Evolutionary conservation across 2,888 invertebrate species (phyloP).

Genomic region (Phortica okadai): DNA sequence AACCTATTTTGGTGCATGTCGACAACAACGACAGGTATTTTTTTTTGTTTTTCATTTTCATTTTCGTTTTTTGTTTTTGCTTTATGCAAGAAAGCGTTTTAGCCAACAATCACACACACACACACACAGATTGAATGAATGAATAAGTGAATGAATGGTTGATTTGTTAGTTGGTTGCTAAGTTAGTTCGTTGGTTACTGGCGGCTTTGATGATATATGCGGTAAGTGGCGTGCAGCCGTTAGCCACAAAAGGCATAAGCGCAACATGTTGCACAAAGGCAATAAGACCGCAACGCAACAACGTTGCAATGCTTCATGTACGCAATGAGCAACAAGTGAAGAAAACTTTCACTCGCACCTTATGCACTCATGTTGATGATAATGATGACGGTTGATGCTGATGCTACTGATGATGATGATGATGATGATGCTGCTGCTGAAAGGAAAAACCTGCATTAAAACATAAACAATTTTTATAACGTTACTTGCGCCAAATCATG

Average conservation of each 20-base stretch:
- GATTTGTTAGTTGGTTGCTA: not conserved
- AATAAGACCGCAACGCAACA: not conserved
- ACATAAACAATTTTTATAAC: constrained; percentile 7
- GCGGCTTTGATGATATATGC: constrained; percentile 23
- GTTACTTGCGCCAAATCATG: not conserved
- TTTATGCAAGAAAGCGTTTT: not conserved
- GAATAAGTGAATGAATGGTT: not conserved
- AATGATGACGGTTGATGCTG: not conserved
- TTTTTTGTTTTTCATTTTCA: not conserved
- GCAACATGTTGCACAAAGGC: constrained; percentile 23
- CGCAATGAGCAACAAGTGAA: constrained; percentile 26
- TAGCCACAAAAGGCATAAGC: constrained; percentile 12
- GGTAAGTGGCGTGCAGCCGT: constrained; percentile 6
- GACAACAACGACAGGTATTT: not conserved
- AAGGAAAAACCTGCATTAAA: constrained; percentile 32
- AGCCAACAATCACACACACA: not conserved
- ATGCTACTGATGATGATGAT: not conserved
- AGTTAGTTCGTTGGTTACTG: not conserved
- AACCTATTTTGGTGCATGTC: constrained; percentile 21
- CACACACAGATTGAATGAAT: not conserved
- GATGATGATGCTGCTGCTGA: constrained; percentile 11
- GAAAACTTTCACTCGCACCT: constrained; percentile 33
- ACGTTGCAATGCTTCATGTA: not conserved
- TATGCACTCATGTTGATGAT: constrained; percentile 9
- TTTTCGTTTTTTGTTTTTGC: not conserved